These are phyloP conservation scores for Yponomeuta cagnagella DNA, from an alignment of 2,888 invertebrate genomes.

Conservation along the genomic window DNA sequence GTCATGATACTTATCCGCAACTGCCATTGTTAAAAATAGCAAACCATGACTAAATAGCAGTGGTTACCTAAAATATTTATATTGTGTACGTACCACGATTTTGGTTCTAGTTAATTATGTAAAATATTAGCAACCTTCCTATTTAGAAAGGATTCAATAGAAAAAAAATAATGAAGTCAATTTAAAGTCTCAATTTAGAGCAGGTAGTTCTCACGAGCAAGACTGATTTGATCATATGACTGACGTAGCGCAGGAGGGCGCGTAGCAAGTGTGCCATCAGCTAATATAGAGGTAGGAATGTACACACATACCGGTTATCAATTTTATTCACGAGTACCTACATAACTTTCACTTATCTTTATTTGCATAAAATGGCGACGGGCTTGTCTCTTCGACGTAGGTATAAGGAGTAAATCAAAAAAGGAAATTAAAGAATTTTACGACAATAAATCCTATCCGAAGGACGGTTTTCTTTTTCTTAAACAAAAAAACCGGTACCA, in stretches of 20 bases:
- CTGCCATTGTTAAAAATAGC: not conserved
- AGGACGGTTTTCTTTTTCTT: no score
- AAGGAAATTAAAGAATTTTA: not conserved
- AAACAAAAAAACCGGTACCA: no score
- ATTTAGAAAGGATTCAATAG: no score
- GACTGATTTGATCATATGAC: not conserved
- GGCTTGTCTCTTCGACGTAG: slow-evolving; percentile 18
- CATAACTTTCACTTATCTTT: slow-evolving; percentile 43
- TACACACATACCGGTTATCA: slow-evolving; percentile 33
- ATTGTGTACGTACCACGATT: not conserved
- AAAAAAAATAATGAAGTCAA: no score
- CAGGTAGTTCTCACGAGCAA: no score
- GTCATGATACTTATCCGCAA: not conserved
- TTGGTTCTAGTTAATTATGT: no score
- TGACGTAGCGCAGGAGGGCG: not conserved
- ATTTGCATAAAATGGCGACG: slow-evolving; percentile 31
- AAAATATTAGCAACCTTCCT: no score
- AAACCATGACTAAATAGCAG: not conserved
- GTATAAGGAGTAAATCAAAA: not conserved
- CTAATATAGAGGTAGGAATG: slow-evolving; percentile 15
- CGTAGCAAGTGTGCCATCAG: not conserved
- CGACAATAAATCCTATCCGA: no score
- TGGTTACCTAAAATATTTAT: not conserved
- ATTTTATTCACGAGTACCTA: slow-evolving; percentile 34
- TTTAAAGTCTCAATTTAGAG: no score